A percentile compares a stretch with the other conserved stretches of the same genome.
Evolutionary conservation across 2,113 vertebrate species (phyloP).

Genomic region (Miniopterus natalensis): DNA sequence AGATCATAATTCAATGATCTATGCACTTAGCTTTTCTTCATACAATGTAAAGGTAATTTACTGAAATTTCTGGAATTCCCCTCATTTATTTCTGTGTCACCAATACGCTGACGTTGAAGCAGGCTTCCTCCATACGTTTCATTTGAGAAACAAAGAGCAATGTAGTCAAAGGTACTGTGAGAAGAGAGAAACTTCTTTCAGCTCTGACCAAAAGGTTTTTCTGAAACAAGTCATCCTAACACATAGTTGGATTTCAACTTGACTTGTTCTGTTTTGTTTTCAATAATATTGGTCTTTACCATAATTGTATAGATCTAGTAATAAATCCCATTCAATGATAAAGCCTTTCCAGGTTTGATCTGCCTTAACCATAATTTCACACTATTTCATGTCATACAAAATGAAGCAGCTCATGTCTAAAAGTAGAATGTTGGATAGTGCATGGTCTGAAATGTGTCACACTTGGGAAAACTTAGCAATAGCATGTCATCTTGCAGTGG

Average conservation of each 20-base stretch:
- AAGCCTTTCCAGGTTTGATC: background rate
- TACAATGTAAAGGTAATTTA: background rate
- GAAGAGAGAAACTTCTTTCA: background rate
- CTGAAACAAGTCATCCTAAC: background rate
- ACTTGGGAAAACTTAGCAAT: background rate
- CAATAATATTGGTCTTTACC: background rate
- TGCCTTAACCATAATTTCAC: background rate
- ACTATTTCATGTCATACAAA: background rate
- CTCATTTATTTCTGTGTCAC: background rate
- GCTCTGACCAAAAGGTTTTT: background rate
- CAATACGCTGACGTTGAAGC: background rate
- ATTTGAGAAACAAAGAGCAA: constrained; percentile 22
- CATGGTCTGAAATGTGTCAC: background rate
- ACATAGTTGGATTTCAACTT: background rate
- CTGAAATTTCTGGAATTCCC: background rate
- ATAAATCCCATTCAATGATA: background rate
- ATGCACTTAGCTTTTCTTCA: background rate
- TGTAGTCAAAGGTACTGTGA: background rate
- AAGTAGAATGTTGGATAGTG: background rate
- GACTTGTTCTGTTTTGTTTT: constrained; percentile 7
- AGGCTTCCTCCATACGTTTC: background rate
- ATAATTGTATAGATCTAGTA: background rate
- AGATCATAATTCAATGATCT: background rate
- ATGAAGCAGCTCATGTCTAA: constrained; percentile 4
- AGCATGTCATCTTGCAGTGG: background rate